A percentile compares a stretch with the other conserved stretches of the same genome.
These are phyloP conservation scores for Sylvilagus floridanus DNA, from an alignment of 2,797 vertebrate genomes.

Conservation along the genomic window DNA sequence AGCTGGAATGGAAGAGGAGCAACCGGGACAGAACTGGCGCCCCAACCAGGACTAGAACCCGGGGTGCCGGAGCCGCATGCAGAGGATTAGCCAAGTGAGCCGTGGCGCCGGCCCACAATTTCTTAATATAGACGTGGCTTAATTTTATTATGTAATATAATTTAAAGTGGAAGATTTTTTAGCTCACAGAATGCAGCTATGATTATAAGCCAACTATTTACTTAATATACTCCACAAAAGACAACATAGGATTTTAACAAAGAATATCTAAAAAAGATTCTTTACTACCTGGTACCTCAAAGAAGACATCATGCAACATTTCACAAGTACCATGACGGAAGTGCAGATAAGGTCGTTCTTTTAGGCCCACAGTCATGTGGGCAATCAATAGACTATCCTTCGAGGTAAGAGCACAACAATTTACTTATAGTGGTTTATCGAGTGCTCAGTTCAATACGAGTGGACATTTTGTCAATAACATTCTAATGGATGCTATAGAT, in stretches of 20 bases:
- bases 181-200: conserved; percentile 28
- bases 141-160: conserved; percentile 44
- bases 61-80: too few relatives aligned
- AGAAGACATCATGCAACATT: conserved; percentile 52
- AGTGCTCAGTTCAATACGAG: conserved; percentile 77
- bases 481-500: conserved; percentile 75
- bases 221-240: conserved; percentile 19
- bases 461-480: conserved; percentile 79
- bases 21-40: too few relatives aligned
- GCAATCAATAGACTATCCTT: conserved; percentile 78
- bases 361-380: conserved; percentile 15
- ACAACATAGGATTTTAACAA: conserved; percentile 9
- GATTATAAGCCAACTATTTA: conserved; percentile 39
- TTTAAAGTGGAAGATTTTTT: conserved; percentile 46
- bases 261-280: neutral
- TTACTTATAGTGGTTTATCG: conserved; percentile 80
- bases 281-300: conserved; percentile 33
- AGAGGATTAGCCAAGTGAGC: too few relatives aligned
- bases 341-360: neutral
- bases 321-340: conserved; percentile 21
- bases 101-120: neutral
- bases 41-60: too few relatives aligned
- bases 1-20: too few relatives aligned
- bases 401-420: conserved; percentile 76
- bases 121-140: conserved; percentile 26